Conservation (phyloP, 2,113 vertebrate species). For the Poeciliopsis turrubarensis region DNA sequence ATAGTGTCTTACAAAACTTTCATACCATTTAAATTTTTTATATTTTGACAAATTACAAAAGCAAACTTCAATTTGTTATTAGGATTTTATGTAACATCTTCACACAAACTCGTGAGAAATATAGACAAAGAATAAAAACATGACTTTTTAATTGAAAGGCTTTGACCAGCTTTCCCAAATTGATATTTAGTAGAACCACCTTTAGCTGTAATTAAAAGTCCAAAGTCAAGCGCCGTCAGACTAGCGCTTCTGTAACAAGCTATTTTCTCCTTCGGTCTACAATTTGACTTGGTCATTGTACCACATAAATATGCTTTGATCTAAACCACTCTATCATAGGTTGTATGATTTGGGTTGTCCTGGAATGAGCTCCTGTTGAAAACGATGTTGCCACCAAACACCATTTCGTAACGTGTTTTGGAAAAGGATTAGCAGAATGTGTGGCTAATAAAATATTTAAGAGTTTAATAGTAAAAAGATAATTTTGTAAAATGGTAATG, state of each 20-base stretch:
- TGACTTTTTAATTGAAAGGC: neutral
- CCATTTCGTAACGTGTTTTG: conserved; percentile 52
- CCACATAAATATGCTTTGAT: no score
- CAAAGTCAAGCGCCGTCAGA: neutral
- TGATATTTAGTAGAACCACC: neutral
- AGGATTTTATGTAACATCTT: neutral
- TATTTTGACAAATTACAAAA: neutral
- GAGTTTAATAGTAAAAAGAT: neutral
- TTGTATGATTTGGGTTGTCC: no score
- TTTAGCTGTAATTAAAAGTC: neutral
- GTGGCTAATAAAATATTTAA: conserved; percentile 56
- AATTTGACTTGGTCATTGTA: no score
- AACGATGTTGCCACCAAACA: conserved; percentile 46
- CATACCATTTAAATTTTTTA: neutral
- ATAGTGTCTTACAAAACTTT: neutral
- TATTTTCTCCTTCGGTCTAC: neutral
- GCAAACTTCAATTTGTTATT: neutral
- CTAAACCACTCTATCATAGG: no score
- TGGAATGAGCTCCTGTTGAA: conserved; percentile 62
- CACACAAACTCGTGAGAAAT: neutral
- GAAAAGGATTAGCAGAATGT: conserved; percentile 49
- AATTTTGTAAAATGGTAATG: conserved; percentile 39
- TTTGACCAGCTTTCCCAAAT: neutral
- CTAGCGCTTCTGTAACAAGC: neutral
- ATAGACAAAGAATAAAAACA: neutral